Evolutionary conservation across 23 tunicate genomes (phyloP).

Genomic region (Ascidia mentula): DNA sequence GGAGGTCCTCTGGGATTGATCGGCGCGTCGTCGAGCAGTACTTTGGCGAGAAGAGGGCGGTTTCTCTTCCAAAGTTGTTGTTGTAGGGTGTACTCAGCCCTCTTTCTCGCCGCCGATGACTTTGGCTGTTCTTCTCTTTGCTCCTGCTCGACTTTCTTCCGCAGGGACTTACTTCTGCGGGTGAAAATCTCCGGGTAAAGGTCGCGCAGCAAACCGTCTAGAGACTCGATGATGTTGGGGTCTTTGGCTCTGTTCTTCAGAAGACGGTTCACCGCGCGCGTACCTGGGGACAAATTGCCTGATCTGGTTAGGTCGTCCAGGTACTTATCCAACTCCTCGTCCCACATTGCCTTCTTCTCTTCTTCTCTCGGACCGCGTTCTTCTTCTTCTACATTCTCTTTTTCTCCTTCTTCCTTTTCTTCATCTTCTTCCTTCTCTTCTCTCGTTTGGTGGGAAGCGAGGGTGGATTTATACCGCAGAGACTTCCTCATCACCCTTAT

Average conservation of each 20-base stretch:
- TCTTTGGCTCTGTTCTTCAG: neutral
- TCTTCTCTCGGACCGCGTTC: no score
- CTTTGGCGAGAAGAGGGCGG: slow-evolving; percentile 1
- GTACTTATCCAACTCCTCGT: neutral
- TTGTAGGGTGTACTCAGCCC: neutral
- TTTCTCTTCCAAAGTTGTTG: slow-evolving; percentile 7
- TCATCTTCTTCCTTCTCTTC: no score
- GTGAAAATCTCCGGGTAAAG: neutral
- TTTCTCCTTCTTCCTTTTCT: no score
- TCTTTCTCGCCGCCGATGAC: neutral
- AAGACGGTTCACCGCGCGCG: neutral
- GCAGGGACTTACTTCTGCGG: neutral
- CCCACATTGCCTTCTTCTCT: neutral
- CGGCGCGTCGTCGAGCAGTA: slow-evolving; percentile 6
- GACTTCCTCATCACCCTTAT: slow-evolving; percentile 19
- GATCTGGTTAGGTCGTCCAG: neutral
- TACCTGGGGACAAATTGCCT: neutral
- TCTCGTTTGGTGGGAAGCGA: neutral
- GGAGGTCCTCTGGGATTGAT: neutral
- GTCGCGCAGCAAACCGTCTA: neutral
- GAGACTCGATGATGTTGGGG: neutral
- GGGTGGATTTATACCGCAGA: slow-evolving; percentile 11
- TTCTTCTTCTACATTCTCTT: no score
- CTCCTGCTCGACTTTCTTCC: neutral
- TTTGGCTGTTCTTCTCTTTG: neutral